A percentile compares a stretch with the other conserved stretches of the same genome.
These are phyloP conservation scores for Willowsia nigromaculata DNA, from an alignment of 2,888 invertebrate genomes.

Conservation along the genomic window DNA sequence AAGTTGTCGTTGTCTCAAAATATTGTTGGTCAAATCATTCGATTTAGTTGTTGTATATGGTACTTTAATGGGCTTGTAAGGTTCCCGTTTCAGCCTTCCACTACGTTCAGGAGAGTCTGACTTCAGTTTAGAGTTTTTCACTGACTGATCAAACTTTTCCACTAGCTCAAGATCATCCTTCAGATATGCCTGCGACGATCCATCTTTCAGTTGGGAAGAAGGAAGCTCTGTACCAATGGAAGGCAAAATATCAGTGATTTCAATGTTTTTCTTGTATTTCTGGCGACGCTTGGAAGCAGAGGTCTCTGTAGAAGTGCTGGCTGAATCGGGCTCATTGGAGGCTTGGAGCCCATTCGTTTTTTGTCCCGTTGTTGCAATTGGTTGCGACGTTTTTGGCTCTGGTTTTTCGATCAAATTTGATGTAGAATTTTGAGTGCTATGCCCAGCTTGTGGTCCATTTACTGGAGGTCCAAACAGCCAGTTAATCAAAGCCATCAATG, in stretches of 20 bases:
- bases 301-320: too few relatives aligned
- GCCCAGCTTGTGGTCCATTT: neutral
- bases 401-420: neutral
- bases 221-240: slow-evolving; percentile 61
- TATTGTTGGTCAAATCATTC: neutral
- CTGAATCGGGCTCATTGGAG: neutral
- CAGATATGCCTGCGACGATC: slow-evolving; percentile 64
- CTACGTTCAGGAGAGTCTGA: neutral
- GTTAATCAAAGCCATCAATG: neutral
- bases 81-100: slow-evolving; percentile 38
- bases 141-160: slow-evolving; percentile 59
- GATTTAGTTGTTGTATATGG: slow-evolving; percentile 16
- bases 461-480: slow-evolving; percentile 60
- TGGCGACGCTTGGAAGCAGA: neutral
- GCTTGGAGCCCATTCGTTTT: too few relatives aligned
- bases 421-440: neutral
- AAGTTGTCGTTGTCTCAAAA: slow-evolving; percentile 64
- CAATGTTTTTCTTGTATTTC: slow-evolving; percentile 40
- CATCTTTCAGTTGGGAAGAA: slow-evolving; percentile 8
- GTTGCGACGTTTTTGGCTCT: neutral
- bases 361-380: too few relatives aligned
- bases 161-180: slow-evolving; percentile 62
- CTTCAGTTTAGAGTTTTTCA: neutral
- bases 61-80: slow-evolving; percentile 49
- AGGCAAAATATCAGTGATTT: slow-evolving; percentile 61